A percentile compares a stretch with the other conserved stretches of the same genome.
These are phyloP conservation scores for Poecilia gillii DNA, from an alignment of 2,797 vertebrate species.

Conservation along the genomic window DNA sequence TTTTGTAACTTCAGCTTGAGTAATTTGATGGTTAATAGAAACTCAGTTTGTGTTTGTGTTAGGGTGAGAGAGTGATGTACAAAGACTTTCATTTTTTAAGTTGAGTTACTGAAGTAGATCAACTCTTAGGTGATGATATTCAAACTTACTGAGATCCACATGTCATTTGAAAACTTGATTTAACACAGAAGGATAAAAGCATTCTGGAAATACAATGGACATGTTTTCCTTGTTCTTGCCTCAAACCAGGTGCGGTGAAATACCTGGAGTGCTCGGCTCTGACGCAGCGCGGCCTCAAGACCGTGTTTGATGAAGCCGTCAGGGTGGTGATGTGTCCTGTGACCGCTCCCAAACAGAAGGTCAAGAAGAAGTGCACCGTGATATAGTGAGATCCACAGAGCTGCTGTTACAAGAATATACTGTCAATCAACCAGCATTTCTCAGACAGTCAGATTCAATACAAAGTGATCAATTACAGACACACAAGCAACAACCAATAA, in stretches of 20 bases:
- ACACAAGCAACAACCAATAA: background rate
- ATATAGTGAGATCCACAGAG: constrained; percentile 76
- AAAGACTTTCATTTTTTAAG: background rate
- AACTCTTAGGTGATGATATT: background rate
- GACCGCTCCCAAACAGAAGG: constrained; percentile 86
- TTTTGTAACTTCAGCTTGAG: too few relatives aligned
- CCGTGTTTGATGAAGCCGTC: constrained; percentile 95
- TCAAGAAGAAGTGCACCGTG: constrained; percentile 88
- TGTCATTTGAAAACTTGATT: background rate
- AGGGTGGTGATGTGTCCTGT: constrained; percentile 92
- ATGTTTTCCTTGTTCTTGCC: background rate
- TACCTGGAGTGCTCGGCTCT: constrained; percentile 96
- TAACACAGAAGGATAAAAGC: background rate
- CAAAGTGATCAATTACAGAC: background rate
- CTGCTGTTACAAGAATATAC: background rate
- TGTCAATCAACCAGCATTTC: background rate
- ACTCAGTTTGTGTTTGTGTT: too few relatives aligned
- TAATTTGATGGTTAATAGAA: too few relatives aligned
- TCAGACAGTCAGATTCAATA: background rate
- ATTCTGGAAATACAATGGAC: background rate
- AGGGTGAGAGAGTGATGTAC: background rate
- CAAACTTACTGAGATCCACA: background rate
- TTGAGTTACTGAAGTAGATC: background rate
- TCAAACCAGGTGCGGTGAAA: constrained; percentile 88
- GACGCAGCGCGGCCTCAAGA: constrained; percentile 76